Conservation (phyloP, 2,797 vertebrate genomes). For the Gephyroberyx darwinii region DNA sequence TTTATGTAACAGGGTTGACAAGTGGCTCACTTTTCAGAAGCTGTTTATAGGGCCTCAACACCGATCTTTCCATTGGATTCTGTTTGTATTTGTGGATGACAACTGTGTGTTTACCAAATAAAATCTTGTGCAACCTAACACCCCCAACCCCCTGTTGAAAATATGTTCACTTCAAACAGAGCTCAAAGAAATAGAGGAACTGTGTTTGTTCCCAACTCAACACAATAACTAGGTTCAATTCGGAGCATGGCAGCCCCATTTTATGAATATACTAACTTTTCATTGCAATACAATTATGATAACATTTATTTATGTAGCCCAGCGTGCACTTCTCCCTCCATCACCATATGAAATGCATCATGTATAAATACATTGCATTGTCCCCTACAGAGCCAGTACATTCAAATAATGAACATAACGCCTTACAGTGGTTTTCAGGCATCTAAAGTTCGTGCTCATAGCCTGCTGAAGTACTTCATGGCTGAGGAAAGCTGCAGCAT, state of each 20-base stretch:
- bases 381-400: not conserved
- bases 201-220: constrained; percentile 28
- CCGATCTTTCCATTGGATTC: constrained; percentile 71
- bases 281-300: not conserved
- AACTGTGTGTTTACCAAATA: constrained; percentile 73
- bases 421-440: not conserved
- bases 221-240: not conserved
- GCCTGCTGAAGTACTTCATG: too few relatives aligned
- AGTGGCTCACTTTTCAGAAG: constrained; percentile 74
- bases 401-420: too few relatives aligned
- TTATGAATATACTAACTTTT: not conserved
- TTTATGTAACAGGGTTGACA: constrained; percentile 72
- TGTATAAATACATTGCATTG: not conserved
- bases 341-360: constrained; percentile 11
- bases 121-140: constrained; percentile 60
- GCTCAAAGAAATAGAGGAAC: constrained; percentile 46
- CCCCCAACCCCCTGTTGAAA: constrained; percentile 19
- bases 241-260: not conserved
- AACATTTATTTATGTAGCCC: not conserved
- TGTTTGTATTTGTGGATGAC: constrained; percentile 73
- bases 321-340: not conserved
- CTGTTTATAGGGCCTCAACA: constrained; percentile 65
- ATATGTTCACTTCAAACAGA: constrained; percentile 54
- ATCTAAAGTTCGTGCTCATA: constrained; percentile 13
- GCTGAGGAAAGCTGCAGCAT: too few relatives aligned